A percentile compares a stretch with the other conserved stretches of the same genome.
These are phyloP conservation scores for Zaprionus ghesquierei DNA, from an alignment of 1,140 invertebrate species.

Conservation along the genomic window DNA sequence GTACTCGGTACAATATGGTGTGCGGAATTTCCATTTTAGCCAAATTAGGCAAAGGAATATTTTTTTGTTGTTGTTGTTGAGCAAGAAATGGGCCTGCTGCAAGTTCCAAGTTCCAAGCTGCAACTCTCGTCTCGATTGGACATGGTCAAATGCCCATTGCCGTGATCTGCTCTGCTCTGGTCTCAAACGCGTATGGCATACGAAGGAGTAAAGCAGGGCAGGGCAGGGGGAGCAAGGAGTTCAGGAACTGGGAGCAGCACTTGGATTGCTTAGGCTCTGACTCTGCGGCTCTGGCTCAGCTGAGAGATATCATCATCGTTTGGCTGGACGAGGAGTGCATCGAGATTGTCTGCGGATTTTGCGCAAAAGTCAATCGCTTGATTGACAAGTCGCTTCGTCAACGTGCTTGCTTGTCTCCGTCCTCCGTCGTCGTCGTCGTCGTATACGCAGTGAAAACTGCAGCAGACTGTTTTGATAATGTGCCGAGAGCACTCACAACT, in stretches of 20 bases:
- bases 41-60: constrained; percentile 78
- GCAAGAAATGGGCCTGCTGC: constrained; percentile 40
- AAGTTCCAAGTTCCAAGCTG: constrained; percentile 2
- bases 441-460: constrained; percentile 24
- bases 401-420: constrained; percentile 14
- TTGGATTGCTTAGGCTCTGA: background rate
- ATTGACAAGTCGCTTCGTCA: constrained; percentile 71
- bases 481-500: constrained; percentile 1
- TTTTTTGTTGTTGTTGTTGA: constrained; percentile 46
- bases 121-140: constrained; percentile 24
- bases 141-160: constrained; percentile 17
- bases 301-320: constrained; percentile 71
- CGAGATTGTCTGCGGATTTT: constrained; percentile 75
- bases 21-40: constrained; percentile 79
- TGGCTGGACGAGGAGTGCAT: constrained; percentile 43
- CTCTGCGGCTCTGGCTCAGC: constrained; percentile 16
- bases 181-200: no score
- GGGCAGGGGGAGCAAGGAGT: background rate
- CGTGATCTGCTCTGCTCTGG: background rate
- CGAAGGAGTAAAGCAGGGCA: no score
- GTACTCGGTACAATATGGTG: constrained; percentile 77
- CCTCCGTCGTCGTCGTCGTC: background rate
- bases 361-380: constrained; percentile 75
- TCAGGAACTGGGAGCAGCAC: background rate
- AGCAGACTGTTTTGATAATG: constrained; percentile 57